Conservation (phyloP, 2,797 vertebrate species). For the Sandelia bainsii region DNA sequence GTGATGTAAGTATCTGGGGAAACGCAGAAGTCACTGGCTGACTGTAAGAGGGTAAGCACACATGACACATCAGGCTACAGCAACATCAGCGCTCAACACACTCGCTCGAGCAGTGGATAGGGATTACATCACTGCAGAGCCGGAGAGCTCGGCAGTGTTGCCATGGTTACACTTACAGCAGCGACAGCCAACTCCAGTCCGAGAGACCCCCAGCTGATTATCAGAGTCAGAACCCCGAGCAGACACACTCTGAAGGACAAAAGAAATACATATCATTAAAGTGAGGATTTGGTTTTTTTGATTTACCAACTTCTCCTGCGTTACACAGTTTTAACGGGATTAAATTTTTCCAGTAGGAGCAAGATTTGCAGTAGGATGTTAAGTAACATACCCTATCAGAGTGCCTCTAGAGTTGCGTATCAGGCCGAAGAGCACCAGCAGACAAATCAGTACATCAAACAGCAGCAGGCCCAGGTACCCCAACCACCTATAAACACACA, state of each 20-base stretch:
- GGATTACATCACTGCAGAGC: conserved; percentile 75
- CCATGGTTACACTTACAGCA: conserved; percentile 89
- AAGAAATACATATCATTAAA: conserved; percentile 17
- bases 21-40: conserved; percentile 94
- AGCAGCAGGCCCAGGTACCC: conserved; percentile 92
- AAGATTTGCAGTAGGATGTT: neutral
- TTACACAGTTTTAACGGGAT: neutral
- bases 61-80: conserved; percentile 55
- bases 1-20: conserved; percentile 91
- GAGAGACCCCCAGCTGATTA: conserved; percentile 93
- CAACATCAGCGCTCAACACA: conserved; percentile 15
- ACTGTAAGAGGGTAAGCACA: conserved; percentile 78
- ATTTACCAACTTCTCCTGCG: neutral
- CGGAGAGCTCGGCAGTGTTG: conserved; percentile 62
- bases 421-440: conserved; percentile 94
- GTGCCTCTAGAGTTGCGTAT: conserved; percentile 95
- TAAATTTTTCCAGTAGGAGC: conserved; percentile 23
- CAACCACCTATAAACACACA: conserved; percentile 87
- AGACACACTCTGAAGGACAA: conserved; percentile 89
- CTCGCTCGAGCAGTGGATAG: conserved; percentile 36
- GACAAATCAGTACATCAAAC: conserved; percentile 93
- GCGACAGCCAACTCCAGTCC: conserved; percentile 92
- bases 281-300: neutral
- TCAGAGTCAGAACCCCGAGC: conserved; percentile 92
- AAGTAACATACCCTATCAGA: conserved; percentile 79